Evolutionary conservation across 2,888 invertebrate genomes (phyloP).

Genomic region (Gryllus longicercus): DNA sequence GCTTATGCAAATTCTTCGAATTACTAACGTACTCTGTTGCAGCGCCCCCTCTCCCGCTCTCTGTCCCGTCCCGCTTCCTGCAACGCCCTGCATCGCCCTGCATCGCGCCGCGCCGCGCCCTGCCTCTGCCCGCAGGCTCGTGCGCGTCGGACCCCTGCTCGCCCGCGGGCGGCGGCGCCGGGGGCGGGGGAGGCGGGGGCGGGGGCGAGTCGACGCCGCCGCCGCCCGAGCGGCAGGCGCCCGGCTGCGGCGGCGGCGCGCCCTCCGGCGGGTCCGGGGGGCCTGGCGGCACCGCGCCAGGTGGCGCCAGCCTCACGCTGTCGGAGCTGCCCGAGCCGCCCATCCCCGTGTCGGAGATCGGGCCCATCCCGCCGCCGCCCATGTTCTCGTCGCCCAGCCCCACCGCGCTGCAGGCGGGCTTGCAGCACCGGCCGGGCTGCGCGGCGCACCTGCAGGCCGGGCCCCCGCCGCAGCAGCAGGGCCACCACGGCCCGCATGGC

Average conservation of each 20-base stretch:
- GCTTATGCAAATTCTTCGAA: too few relatives aligned
- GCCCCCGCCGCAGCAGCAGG: not conserved
- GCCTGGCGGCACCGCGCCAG: constrained; percentile 38
- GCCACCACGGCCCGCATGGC: too few relatives aligned
- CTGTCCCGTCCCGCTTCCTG: too few relatives aligned
- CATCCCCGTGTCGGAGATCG: constrained; percentile 85
- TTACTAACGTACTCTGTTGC: too few relatives aligned
- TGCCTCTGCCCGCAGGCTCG: constrained; percentile 7
- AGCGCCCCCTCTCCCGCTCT: too few relatives aligned
- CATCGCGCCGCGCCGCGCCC: not conserved
- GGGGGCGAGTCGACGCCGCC: constrained; percentile 44
- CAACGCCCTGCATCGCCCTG: not conserved
- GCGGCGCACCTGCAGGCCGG: not conserved
- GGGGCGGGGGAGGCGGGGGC: not conserved
- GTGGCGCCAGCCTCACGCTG: constrained; percentile 55
- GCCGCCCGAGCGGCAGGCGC: constrained; percentile 45
- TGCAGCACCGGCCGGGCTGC: not conserved
- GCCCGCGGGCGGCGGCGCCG: not conserved
- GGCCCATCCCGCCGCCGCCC: constrained; percentile 90
- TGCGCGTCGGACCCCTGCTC: constrained; percentile 18
- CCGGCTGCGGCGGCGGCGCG: constrained; percentile 18
- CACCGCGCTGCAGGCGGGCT: too few relatives aligned
- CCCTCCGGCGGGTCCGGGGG: not conserved
- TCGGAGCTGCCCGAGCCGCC: constrained; percentile 89
- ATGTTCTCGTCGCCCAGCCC: constrained; percentile 68